Evolutionary conservation across 2,113 vertebrate genomes (phyloP), one percentile per base, ranked within the genome.

Genomic region (Microcebus murinus): DNA sequence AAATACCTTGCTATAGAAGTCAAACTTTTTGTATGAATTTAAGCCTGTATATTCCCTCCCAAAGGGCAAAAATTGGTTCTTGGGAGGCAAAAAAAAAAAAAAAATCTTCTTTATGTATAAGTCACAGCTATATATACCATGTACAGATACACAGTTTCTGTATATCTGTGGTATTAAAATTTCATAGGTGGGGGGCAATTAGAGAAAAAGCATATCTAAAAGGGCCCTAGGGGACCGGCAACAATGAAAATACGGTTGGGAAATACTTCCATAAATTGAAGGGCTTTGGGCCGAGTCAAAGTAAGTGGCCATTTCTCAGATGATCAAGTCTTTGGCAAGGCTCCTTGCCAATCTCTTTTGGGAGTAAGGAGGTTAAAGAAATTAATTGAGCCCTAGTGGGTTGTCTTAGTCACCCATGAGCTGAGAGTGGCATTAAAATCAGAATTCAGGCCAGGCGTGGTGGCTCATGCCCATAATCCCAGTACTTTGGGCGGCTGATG

Each of bases 21-120:
- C 39, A 80, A 6, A 77, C 14, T 8, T 83, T 86, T 65, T 36
- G 20, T 68, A 6, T 76, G 20, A 42, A 79, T 57, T 84, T 45
- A 79, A 92, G 65, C 23, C 13, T 91, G 3, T 71, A 20, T 34
- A 63, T 87, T 80, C 18, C 42, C 48, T 79, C 36, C 17, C 15
- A 52, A 39, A 87, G 15, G 18, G 4, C 39, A 80, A 67, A 15
- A 55, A 21, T 61, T 92, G 36, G 55, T 68, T 84, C 31, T 92
- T 90, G 29, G 45, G 29, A 67, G 87, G 17, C 6, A 36, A 57
- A 81, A n/a, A 48, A 48, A 45, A 45, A 45, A 48, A 48, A 48
- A 48, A 48, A 63, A 34, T 25, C 9, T 67, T 94, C 61, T 94
- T 87, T 36, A 77, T 86, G 50, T 73, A 6, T 83, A 79, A 87